Evolutionary conservation across 2,797 vertebrate genomes (phyloP).

Genomic region (Propithecus perrieri): DNA sequence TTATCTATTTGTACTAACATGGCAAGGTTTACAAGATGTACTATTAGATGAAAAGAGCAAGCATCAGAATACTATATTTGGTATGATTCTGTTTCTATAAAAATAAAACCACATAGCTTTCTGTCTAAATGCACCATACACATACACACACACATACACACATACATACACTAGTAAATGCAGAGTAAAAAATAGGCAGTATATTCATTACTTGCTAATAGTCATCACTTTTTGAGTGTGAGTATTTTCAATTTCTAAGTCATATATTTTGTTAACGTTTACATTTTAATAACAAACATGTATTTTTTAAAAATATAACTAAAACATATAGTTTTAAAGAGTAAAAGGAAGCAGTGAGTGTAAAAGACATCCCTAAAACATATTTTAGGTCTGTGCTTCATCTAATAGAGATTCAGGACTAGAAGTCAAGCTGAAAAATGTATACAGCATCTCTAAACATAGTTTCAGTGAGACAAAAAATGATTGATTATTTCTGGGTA

Average conservation of each 20-base stretch:
- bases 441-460: neutral
- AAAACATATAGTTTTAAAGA: neutral
- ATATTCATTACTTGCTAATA: neutral
- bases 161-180: neutral
- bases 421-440: slow-evolving; percentile 26
- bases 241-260: slow-evolving; percentile 30
- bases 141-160: neutral
- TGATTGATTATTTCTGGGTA: slow-evolving; percentile 57
- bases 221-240: neutral
- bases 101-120: neutral
- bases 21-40: neutral
- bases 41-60: neutral
- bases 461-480: slow-evolving; percentile 58
- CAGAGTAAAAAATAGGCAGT: neutral
- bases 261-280: neutral
- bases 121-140: neutral
- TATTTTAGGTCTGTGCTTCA: slow-evolving; percentile 34
- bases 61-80: neutral
- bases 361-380: slow-evolving; percentile 9
- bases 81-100: neutral
- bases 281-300: neutral
- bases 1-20: neutral
- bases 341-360: neutral
- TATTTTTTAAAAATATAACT: neutral
- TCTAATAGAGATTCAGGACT: neutral